phyloP scores from a whole-genome alignment of 2,888 invertebrate species.

The Ormyrus nitidulus region DNA sequence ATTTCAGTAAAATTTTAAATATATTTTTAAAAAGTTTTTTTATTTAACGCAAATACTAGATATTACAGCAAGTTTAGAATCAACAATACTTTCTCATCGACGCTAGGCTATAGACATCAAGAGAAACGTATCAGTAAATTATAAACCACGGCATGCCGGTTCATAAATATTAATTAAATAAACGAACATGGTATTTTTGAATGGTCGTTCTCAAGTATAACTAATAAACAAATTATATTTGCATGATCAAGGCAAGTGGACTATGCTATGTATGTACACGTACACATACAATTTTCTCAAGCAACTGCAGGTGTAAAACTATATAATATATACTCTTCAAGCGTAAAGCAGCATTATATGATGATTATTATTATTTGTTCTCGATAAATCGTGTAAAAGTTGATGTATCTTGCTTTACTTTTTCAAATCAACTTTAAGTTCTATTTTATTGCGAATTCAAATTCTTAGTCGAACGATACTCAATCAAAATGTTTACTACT shows the following conservation, averaged over 20 bases:
- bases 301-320: slow-evolving; percentile 49
- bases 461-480: slow-evolving; percentile 7
- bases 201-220: slow-evolving; percentile 36
- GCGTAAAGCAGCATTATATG: slow-evolving; percentile 47
- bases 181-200: slow-evolving; percentile 43
- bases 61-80: slow-evolving; percentile 23
- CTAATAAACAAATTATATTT: slow-evolving; percentile 51
- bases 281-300: slow-evolving; percentile 51
- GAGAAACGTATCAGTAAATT: background rate
- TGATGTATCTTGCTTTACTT: background rate
- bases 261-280: slow-evolving; percentile 52
- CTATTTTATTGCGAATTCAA: too few species aligned
- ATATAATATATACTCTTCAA: slow-evolving; percentile 41
- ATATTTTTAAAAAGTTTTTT: slow-evolving; percentile 22
- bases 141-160: slow-evolving; percentile 43
- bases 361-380: slow-evolving; percentile 4
- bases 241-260: slow-evolving; percentile 51
- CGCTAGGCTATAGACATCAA: too few species aligned
- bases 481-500: slow-evolving; percentile 17
- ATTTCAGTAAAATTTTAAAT: slow-evolving; percentile 28
- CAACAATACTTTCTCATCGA: background rate
- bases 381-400: background rate
- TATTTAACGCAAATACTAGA: slow-evolving; percentile 29
- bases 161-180: slow-evolving; percentile 32
- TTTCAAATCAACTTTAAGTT: too few species aligned